A percentile compares a stretch with the other conserved stretches of the same genome.
Conservation (phyloP, 2,888 invertebrate species). For the Galerucella pusilla region DNA sequence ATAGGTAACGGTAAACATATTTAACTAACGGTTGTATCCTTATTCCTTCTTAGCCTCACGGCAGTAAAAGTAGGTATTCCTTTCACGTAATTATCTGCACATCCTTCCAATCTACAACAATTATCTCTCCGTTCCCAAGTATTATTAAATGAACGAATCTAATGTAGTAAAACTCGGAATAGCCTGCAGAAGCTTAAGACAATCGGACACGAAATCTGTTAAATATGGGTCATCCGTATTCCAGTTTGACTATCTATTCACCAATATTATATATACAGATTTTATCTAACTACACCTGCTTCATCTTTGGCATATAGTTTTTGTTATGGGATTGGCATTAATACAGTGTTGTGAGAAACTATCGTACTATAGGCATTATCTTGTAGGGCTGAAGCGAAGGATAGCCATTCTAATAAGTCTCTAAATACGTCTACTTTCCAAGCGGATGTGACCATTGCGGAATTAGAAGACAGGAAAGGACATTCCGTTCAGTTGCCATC, state of each 20-base stretch:
- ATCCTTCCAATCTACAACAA: conserved; percentile 17
- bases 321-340: conserved; percentile 17
- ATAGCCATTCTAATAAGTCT: too few relatives aligned
- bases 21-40: conserved; percentile 10
- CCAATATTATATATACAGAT: conserved; percentile 35
- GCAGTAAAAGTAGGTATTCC: conserved; percentile 10
- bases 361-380: too few relatives aligned
- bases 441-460: too few relatives aligned
- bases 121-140: conserved; percentile 13
- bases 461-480: too few relatives aligned
- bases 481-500: too few relatives aligned
- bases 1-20: conserved; percentile 7
- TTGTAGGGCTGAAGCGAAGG: too few relatives aligned
- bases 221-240: conserved; percentile 36
- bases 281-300: conserved; percentile 39
- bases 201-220: conserved; percentile 29
- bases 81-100: conserved; percentile 15
- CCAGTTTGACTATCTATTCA: conserved; percentile 34
- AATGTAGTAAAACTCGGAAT: conserved; percentile 17
- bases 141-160: conserved; percentile 22
- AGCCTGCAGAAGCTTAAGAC: conserved; percentile 27
- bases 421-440: too few relatives aligned
- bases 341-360: neutral
- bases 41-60: neutral
- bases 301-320: conserved; percentile 35